Conservation (phyloP, 2,797 vertebrate species). For the Poecilia velifera region DNA sequence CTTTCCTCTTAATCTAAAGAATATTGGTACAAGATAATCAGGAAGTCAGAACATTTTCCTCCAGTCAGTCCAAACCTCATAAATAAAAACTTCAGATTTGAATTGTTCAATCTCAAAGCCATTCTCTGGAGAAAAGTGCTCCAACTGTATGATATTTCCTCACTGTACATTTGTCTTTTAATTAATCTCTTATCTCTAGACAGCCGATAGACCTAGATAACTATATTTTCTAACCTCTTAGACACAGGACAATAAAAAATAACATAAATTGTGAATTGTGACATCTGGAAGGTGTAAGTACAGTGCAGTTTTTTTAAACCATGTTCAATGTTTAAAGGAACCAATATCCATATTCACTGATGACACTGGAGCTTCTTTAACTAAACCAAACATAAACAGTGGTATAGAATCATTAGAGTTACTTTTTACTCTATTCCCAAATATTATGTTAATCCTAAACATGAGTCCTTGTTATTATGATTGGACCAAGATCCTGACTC, state of each 20-base stretch:
- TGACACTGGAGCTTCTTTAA: neutral
- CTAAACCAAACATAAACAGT: slow-evolving; percentile 13
- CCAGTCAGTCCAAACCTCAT: neutral
- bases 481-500: slow-evolving; percentile 7
- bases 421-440: slow-evolving; percentile 1
- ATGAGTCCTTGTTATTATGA: slow-evolving; percentile 7
- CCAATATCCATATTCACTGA: slow-evolving; percentile 10
- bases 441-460: neutral
- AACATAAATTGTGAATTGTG: neutral
- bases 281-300: slow-evolving; percentile 23
- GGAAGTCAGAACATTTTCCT: neutral
- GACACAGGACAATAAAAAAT: neutral
- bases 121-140: neutral
- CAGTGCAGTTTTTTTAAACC: slow-evolving; percentile 4
- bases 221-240: neutral
- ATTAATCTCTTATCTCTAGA: neutral
- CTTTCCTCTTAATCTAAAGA: neutral
- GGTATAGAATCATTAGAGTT: neutral
- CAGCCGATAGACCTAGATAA: neutral
- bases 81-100: neutral
- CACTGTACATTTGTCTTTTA: neutral
- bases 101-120: neutral
- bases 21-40: neutral
- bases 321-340: slow-evolving; percentile 2
- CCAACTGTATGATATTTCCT: neutral